A percentile compares a stretch with the other conserved stretches of the same genome.
Evolutionary conservation across 2,113 vertebrate genomes (phyloP).

Genomic region (Oplegnathus fasciatus): DNA sequence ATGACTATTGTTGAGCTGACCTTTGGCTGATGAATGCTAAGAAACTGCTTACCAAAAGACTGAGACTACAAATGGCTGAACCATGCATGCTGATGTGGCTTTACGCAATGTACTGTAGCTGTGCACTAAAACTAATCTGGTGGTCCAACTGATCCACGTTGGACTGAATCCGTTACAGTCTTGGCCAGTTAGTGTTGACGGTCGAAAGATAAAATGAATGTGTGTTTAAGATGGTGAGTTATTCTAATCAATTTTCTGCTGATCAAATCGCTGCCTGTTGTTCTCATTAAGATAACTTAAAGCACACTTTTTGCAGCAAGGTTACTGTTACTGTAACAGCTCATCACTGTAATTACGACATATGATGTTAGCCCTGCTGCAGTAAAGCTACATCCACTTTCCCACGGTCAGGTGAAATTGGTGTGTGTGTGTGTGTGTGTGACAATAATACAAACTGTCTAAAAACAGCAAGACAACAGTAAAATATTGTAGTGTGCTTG

Average conservation of each 20-base stretch:
- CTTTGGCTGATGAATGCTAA: constrained; percentile 51
- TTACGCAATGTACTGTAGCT: not conserved
- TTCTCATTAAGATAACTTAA: not conserved
- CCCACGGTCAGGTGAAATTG: constrained; percentile 26
- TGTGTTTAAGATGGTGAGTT: not conserved
- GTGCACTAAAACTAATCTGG: not conserved
- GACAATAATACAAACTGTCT: not conserved
- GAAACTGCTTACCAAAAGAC: constrained; percentile 60
- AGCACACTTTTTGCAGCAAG: not conserved
- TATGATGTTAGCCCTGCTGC: not conserved
- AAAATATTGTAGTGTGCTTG: not conserved
- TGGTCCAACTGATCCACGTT: not conserved
- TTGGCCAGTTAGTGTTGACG: not conserved
- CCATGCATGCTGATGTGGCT: not conserved
- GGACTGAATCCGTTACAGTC: not conserved
- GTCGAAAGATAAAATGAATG: not conserved
- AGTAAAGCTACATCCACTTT: constrained; percentile 9
- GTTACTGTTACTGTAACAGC: not conserved
- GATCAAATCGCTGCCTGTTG: not conserved
- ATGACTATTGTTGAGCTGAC: constrained; percentile 49
- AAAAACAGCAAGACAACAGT: not conserved
- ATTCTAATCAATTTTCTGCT: too few relatives aligned
- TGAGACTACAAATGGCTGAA: constrained; percentile 26
- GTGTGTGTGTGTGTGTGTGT: too few relatives aligned
- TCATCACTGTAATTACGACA: not conserved